phyloP scores from a whole-genome alignment of 2,888 invertebrate species.

The Chrysolina oricalcia region DNA sequence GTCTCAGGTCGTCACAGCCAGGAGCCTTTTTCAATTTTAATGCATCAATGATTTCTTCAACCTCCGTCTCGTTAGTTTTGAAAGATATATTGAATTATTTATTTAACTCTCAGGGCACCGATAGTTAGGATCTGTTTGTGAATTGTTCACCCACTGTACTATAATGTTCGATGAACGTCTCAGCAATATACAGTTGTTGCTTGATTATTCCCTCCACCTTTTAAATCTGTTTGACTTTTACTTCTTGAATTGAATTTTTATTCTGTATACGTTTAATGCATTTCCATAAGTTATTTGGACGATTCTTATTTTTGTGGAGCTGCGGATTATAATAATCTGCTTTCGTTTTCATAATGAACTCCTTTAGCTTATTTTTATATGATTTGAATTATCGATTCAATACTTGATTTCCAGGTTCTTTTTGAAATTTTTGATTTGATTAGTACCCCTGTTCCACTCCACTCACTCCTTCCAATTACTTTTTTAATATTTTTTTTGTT shows the following conservation, averaged over 20 bases:
- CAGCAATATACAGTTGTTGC: constrained; percentile 15
- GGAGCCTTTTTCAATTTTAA: too few species aligned
- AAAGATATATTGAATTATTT: constrained; percentile 20
- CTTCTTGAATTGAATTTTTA: constrained; percentile 16
- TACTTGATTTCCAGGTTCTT: constrained; percentile 16
- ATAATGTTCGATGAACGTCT: constrained; percentile 20
- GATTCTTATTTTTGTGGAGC: constrained; percentile 16
- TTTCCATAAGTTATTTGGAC: constrained; percentile 19
- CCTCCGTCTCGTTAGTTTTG: too few species aligned
- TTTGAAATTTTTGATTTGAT: constrained; percentile 22
- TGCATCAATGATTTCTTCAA: too few species aligned
- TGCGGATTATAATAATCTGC: too few species aligned
- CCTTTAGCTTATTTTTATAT: too few species aligned
- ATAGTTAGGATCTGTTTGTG: not conserved
- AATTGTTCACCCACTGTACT: constrained; percentile 22
- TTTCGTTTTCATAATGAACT: constrained; percentile 13
- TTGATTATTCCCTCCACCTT: constrained; percentile 15
- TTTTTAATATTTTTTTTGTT: constrained; percentile 9
- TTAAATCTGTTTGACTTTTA: constrained; percentile 21
- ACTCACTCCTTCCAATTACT: constrained; percentile 13
- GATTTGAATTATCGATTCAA: constrained; percentile 14
- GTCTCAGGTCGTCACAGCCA: too few species aligned
- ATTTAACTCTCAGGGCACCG: not conserved
- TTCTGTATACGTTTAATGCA: constrained; percentile 23
- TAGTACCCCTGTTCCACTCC: not conserved